Evolutionary conservation across 2,797 vertebrate species (phyloP).

Genomic region (Paguma larvata): DNA sequence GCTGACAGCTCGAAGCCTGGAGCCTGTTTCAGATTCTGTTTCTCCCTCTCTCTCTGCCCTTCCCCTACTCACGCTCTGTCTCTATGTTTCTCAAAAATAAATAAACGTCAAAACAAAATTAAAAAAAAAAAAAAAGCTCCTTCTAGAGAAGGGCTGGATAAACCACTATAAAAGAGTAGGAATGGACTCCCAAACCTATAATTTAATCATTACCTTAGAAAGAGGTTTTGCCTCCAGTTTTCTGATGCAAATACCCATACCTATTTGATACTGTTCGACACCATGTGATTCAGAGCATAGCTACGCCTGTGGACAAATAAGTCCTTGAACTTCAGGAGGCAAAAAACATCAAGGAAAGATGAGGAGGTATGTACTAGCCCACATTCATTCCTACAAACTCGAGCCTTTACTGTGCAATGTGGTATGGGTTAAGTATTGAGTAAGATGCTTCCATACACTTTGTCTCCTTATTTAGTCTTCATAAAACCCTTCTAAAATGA

Average conservation of each 20-base stretch:
- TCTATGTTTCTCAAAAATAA: too few relatives aligned
- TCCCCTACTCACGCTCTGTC: too few relatives aligned
- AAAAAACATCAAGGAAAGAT: neutral
- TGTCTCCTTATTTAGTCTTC: neutral
- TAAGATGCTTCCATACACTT: accelerated
- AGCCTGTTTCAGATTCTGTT: too few relatives aligned
- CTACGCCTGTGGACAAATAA: neutral
- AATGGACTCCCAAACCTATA: neutral
- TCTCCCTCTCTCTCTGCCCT: too few relatives aligned
- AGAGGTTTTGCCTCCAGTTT: neutral
- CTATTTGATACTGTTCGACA: neutral
- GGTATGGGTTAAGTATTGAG: neutral
- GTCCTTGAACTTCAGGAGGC: neutral
- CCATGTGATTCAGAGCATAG: neutral
- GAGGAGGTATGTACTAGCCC: neutral
- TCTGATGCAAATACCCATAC: neutral
- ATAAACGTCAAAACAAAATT: too few relatives aligned
- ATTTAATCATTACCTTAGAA: neutral
- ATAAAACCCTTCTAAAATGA: neutral
- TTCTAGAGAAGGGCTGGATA: neutral
- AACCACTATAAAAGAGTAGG: neutral
- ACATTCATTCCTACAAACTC: neutral
- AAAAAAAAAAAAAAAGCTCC: too few relatives aligned
- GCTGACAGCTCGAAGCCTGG: too few relatives aligned
- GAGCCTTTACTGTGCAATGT: neutral